These are phyloP conservation scores for Schizaphis graminum DNA, from an alignment of 2,888 invertebrate genomes.

Conservation along the genomic window DNA sequence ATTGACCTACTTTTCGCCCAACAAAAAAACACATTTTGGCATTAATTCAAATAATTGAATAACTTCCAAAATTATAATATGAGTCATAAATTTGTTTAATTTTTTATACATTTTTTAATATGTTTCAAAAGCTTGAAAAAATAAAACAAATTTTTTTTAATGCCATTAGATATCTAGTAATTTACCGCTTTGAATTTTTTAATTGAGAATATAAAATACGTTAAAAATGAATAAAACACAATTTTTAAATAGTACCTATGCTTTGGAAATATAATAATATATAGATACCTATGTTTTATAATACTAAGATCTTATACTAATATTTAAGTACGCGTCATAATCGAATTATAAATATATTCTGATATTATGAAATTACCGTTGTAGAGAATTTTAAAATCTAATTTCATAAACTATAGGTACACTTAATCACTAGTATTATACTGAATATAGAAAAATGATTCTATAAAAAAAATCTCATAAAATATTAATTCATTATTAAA, in stretches of 20 bases:
- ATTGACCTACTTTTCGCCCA: slow-evolving; percentile 46
- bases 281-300: neutral
- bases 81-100: slow-evolving; percentile 33
- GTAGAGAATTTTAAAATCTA: neutral
- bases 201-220: neutral
- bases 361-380: neutral
- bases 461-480: neutral
- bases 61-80: slow-evolving; percentile 48
- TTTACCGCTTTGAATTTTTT: neutral
- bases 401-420: neutral
- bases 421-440: neutral
- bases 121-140: neutral
- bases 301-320: neutral
- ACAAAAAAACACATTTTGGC: slow-evolving; percentile 48
- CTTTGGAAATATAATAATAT: neutral
- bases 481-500: neutral
- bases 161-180: too few relatives aligned
- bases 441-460: neutral
- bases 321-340: neutral
- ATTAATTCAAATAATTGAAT: slow-evolving; percentile 31
- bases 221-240: neutral
- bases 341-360: neutral
- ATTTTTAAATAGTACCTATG: neutral
- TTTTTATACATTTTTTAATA: neutral
- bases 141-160: neutral